Evolutionary conservation across 2,888 invertebrate genomes (phyloP).

Genomic region (Marasmarcha lunaedactyla): DNA sequence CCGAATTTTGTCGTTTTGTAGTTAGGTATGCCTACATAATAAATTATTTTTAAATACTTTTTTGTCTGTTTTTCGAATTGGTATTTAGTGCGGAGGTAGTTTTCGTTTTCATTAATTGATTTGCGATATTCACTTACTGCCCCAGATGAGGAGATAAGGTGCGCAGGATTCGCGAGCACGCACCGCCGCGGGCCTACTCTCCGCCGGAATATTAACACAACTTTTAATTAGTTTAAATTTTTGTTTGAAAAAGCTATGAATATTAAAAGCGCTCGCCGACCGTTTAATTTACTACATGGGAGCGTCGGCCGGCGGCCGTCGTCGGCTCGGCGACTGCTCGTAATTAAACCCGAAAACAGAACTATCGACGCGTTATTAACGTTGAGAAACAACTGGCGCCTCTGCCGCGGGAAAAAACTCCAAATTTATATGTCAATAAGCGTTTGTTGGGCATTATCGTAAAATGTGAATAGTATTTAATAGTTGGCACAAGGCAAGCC

Average conservation of each 20-base stretch:
- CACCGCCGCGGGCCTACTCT: conserved; percentile 9
- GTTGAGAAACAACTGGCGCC: conserved; percentile 60
- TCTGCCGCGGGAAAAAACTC: conserved; percentile 41
- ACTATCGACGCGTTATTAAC: conserved; percentile 51
- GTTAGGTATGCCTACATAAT: too few relatives aligned
- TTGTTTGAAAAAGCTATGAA: conserved; percentile 64
- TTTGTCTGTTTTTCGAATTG: too few relatives aligned
- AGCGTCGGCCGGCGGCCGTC: conserved; percentile 21
- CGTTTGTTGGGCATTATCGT: conserved; percentile 62
- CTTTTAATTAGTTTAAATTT: conserved; percentile 63
- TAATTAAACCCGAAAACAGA: conserved; percentile 58
- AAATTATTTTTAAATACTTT: too few relatives aligned
- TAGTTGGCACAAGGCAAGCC: conserved; percentile 59
- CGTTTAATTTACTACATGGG: conserved; percentile 55
- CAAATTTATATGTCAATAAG: conserved; percentile 64
- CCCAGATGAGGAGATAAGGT: too few relatives aligned
- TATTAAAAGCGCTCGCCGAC: conserved; percentile 56
- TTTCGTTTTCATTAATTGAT: not conserved
- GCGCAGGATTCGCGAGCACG: not conserved
- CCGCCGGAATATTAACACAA: conserved; percentile 39
- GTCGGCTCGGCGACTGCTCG: conserved; percentile 20
- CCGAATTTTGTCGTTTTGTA: too few relatives aligned
- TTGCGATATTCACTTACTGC: not conserved
- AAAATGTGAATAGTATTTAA: conserved; percentile 56
- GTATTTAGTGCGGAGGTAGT: too few relatives aligned